A percentile compares a stretch with the other conserved stretches of the same genome.
phyloP scores from a whole-genome alignment of 30 jellyfish, hydroid and myxozoan species.

The Hydractinia symbiolongicarpus region DNA sequence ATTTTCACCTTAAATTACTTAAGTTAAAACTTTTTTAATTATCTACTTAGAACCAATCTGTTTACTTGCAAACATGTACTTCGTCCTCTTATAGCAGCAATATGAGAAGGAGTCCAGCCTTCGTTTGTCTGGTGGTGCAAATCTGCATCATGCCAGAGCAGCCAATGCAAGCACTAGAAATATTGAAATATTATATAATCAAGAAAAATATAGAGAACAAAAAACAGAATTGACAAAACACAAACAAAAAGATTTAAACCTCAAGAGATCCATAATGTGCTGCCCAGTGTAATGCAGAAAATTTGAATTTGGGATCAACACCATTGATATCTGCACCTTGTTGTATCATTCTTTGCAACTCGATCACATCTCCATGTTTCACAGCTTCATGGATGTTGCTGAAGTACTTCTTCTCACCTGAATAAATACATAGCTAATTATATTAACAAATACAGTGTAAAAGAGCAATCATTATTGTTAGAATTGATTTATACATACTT shows the following conservation, averaged over 20 bases:
- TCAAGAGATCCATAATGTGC: constrained; percentile 82
- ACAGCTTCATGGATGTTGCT: constrained; percentile 55
- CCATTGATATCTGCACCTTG: constrained; percentile 79
- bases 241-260: constrained; percentile 30
- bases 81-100: constrained; percentile 82
- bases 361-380: constrained; percentile 48
- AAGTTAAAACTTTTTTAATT: not conserved
- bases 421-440: too few species aligned
- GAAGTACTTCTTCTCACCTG: not conserved
- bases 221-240: not conserved
- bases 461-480: too few species aligned
- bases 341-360: constrained; percentile 65
- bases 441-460: too few species aligned
- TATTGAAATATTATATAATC: not conserved
- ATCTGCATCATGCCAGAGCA: constrained; percentile 88
- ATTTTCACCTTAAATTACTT: too few species aligned
- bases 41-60: not conserved
- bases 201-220: not conserved
- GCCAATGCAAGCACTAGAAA: constrained; percentile 75
- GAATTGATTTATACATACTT: too few species aligned
- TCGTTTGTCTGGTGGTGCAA: constrained; percentile 51
- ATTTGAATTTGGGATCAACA: constrained; percentile 45
- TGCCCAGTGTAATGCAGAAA: constrained; percentile 86
- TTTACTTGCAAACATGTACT: constrained; percentile 67
- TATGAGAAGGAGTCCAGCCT: constrained; percentile 77